Conservation (phyloP, 2,797 vertebrate species). For the Acanthurus leucopareius region DNA sequence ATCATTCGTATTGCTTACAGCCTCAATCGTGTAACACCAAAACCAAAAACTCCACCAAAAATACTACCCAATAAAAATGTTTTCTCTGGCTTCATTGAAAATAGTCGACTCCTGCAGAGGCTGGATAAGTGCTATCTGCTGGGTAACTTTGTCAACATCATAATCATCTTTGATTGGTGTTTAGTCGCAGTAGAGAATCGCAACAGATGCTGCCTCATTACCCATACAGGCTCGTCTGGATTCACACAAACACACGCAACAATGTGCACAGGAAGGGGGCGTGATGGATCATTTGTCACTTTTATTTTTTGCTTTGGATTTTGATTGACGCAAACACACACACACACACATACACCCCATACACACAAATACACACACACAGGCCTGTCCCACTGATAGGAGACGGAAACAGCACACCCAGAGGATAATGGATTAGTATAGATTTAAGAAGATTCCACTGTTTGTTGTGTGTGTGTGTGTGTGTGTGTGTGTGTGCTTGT, state of each 20-base stretch:
- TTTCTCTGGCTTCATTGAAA: slow-evolving; percentile 57
- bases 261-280: slow-evolving; percentile 40
- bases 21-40: not conserved
- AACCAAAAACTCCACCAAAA: slow-evolving; percentile 3
- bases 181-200: slow-evolving; percentile 62
- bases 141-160: slow-evolving; percentile 80
- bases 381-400: slow-evolving; percentile 39
- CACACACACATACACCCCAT: slow-evolving; percentile 17
- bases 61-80: slow-evolving; percentile 29
- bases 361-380: slow-evolving; percentile 11
- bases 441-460: slow-evolving; percentile 85
- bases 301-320: slow-evolving; percentile 27
- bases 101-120: slow-evolving; percentile 66
- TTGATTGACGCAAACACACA: slow-evolving; percentile 18
- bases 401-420: slow-evolving; percentile 80
- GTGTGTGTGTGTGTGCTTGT: not conserved
- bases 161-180: slow-evolving; percentile 84
- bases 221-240: slow-evolving; percentile 60
- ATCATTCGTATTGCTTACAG: not conserved
- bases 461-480: slow-evolving; percentile 70
- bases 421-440: slow-evolving; percentile 89
- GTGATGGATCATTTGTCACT: slow-evolving; percentile 36
- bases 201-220: slow-evolving; percentile 82
- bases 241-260: slow-evolving; percentile 24
- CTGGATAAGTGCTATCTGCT: slow-evolving; percentile 71